These are phyloP conservation scores for Cryptocheilus praepositus DNA, from an alignment of 2,888 invertebrate species.

Conservation along the genomic window DNA sequence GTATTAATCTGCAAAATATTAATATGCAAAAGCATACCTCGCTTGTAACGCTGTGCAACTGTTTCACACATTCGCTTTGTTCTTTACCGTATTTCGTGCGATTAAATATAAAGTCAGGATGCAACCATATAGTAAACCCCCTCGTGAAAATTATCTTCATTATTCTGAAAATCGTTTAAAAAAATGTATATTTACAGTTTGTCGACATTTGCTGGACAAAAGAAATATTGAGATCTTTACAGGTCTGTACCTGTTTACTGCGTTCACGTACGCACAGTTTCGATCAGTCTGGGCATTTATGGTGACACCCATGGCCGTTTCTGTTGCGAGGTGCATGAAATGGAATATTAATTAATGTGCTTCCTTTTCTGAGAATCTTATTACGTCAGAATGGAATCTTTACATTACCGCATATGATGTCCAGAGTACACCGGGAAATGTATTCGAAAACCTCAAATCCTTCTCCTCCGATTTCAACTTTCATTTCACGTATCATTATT, in stretches of 20 bases:
- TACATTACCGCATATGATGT: slow-evolving; percentile 2
- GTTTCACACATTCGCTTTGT: neutral
- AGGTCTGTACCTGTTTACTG: neutral
- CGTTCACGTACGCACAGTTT: neutral
- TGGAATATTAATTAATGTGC: neutral
- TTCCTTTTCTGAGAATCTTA: neutral
- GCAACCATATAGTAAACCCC: neutral
- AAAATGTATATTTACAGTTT: neutral
- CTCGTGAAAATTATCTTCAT: neutral
- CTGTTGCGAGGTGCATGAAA: slow-evolving; percentile 6
- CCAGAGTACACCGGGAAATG: neutral
- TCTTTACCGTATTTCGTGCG: neutral
- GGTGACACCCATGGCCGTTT: slow-evolving; percentile 35
- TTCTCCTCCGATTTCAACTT: neutral
- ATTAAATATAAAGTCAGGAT: neutral
- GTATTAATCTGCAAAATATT: too few relatives aligned
- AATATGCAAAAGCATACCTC: neutral
- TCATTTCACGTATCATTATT: neutral
- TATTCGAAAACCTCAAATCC: neutral
- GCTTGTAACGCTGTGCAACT: neutral
- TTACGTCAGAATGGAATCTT: neutral
- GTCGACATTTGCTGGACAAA: too few relatives aligned
- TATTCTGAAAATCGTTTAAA: neutral
- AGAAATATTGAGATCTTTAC: too few relatives aligned
- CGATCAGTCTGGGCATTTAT: slow-evolving; percentile 14